Conservation (phyloP, 2,888 invertebrate genomes). For the Agriopis aurantiaria region DNA sequence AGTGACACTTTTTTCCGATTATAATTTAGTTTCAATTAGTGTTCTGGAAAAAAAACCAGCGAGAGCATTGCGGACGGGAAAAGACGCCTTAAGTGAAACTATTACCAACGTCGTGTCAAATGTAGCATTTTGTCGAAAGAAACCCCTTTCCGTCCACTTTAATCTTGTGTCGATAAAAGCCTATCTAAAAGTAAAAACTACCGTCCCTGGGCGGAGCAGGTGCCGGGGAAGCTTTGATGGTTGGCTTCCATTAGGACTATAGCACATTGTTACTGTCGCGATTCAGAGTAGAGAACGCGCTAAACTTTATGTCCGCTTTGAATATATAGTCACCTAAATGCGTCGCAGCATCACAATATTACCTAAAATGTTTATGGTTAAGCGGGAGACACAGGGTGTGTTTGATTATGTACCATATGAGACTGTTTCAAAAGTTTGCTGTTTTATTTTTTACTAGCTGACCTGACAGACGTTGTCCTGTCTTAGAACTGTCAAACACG, state of each 20-base stretch:
- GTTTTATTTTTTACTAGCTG: too few species aligned
- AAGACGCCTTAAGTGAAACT: too few species aligned
- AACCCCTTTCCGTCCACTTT: conserved; percentile 8
- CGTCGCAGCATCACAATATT: background rate
- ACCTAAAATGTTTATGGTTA: background rate
- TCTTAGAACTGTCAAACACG: too few species aligned
- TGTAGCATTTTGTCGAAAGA: background rate
- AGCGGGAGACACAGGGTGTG: too few species aligned
- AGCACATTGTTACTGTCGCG: background rate
- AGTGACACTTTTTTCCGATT: too few species aligned
- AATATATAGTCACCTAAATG: background rate
- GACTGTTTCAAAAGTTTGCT: too few species aligned
- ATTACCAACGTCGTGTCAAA: too few species aligned
- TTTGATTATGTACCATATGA: too few species aligned
- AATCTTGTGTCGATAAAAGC: conserved; percentile 10
- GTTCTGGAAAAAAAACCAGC: too few species aligned
- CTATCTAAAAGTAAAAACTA: conserved; percentile 5
- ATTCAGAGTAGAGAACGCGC: background rate
- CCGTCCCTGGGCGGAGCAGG: conserved; percentile 19
- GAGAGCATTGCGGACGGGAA: too few species aligned
- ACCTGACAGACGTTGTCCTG: too few species aligned
- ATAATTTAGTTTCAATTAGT: too few species aligned
- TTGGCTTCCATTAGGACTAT: conserved; percentile 8
- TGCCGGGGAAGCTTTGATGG: conserved; percentile 8
- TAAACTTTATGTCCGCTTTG: background rate